Evolutionary conservation across 1,140 invertebrate species (phyloP), one percentile per base, ranked within the genome.

Genomic region (Parasteatoda tepidariorum): DNA sequence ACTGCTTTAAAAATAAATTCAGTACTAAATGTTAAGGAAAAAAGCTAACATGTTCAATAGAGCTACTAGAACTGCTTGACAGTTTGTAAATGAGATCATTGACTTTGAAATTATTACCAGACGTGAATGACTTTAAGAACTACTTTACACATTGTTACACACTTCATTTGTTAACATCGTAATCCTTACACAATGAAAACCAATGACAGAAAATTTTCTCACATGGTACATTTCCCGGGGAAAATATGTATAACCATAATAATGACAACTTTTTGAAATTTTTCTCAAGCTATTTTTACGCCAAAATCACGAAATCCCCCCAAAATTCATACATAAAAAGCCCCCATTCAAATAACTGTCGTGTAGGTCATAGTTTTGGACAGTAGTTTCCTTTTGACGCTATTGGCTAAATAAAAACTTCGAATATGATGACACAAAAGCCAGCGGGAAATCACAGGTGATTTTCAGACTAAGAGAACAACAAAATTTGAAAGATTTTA

Each of bases 391-490:
- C 22, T 74, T 61, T 48, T 48, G 15, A 68, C 26, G 3, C 41
- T 48, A 67, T 48, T n/a, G n/a, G 38, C 38, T 18, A 79, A 68
- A 68, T 68, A 79, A 79, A 73, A 68, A 66, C 41, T 34, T 26
- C 5, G 61, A 70, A 61, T 68, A 15, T 30, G 22, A 38, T 57
- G 57, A 68, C 73, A 79, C 74, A 82, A 82, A 57, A 33, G 33
- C 15, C 64, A 64, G 54, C 78, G 57, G 78, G 78, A 82, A 82
- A 70, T 82, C 78, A 82, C 78, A 82, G 78, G 78, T 82, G 78
- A 82, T 82, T 82, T 82, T 82, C 54, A 61, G 78, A 28, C 48
- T 22, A 82, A 61, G 78, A 82, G 78, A 70, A 82, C 78, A 82
- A 82, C 78, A 82, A 82, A 68, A 48, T 48, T 13, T 18, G 9